Conservation (phyloP, 1,140 invertebrate species). For the Colletes latitarsis region DNA sequence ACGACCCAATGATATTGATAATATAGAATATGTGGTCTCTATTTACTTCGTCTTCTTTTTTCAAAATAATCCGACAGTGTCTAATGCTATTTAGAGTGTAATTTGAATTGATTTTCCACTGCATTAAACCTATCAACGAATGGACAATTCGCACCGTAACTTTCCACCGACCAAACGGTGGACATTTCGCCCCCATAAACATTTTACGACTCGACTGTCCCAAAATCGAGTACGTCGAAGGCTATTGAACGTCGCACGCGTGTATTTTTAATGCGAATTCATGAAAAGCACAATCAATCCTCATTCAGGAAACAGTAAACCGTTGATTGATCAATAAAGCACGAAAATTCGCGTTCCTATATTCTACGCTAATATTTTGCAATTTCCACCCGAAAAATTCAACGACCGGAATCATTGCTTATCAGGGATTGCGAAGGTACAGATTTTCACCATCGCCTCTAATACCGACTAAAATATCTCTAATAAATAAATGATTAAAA, state of each 20-base stretch:
- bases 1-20: too few relatives aligned
- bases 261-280: constrained; percentile 5
- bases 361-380: neutral
- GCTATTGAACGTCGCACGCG: neutral
- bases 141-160: neutral
- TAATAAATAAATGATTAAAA: too few relatives aligned
- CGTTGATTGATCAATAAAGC: neutral
- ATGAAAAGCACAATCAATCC: neutral
- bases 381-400: neutral
- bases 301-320: neutral
- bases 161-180: neutral
- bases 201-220: neutral
- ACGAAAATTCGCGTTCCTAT: neutral
- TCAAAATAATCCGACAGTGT: too few relatives aligned
- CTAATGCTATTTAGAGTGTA: neutral
- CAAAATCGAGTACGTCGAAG: neutral
- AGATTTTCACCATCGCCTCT: too few relatives aligned
- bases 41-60: too few relatives aligned
- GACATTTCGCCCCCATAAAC: neutral
- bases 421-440: too few relatives aligned
- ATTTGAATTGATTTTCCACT: neutral
- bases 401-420: neutral
- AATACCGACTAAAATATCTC: too few relatives aligned
- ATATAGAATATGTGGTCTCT: too few relatives aligned
- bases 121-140: neutral